phyloP scores from a whole-genome alignment of 2,888 invertebrate genomes.

The Cetonia aurata region DNA sequence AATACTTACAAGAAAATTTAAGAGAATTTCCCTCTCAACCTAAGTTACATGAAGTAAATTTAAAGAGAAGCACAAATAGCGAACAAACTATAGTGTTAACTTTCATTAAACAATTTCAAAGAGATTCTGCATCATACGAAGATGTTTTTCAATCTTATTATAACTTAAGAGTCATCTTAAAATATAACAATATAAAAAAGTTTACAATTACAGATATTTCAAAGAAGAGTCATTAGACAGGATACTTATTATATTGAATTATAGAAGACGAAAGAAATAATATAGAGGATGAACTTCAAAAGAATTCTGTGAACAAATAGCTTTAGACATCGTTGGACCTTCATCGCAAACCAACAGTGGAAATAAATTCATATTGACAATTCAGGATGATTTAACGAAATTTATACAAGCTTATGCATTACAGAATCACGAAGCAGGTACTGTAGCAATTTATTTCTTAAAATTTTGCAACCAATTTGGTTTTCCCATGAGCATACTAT shows the following conservation, averaged over 20 bases:
- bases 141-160: constrained; percentile 28
- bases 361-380: constrained; percentile 59
- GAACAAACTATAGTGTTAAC: constrained; percentile 21
- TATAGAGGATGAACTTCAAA: constrained; percentile 30
- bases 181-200: constrained; percentile 22
- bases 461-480: constrained; percentile 41
- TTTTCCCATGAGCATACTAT: constrained; percentile 30
- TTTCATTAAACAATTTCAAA: constrained; percentile 29
- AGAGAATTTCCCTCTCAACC: neutral
- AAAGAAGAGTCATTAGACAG: constrained; percentile 16
- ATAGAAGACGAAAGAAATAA: constrained; percentile 40
- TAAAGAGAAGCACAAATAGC: neutral
- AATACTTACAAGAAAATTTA: neutral
- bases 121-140: constrained; percentile 24
- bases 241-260: constrained; percentile 32
- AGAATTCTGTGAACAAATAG: too few species aligned
- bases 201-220: constrained; percentile 25
- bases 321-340: constrained; percentile 59
- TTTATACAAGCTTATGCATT: constrained; percentile 58
- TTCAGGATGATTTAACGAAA: constrained; percentile 61
- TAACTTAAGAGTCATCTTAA: constrained; percentile 27
- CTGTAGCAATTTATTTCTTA: constrained; percentile 53
- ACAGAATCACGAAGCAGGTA: constrained; percentile 57
- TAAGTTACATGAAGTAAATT: neutral
- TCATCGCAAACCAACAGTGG: constrained; percentile 56